Base-by-base conservation (phyloP, 2,113 vertebrate species). In the Dendrocopos noguchii region DNA sequence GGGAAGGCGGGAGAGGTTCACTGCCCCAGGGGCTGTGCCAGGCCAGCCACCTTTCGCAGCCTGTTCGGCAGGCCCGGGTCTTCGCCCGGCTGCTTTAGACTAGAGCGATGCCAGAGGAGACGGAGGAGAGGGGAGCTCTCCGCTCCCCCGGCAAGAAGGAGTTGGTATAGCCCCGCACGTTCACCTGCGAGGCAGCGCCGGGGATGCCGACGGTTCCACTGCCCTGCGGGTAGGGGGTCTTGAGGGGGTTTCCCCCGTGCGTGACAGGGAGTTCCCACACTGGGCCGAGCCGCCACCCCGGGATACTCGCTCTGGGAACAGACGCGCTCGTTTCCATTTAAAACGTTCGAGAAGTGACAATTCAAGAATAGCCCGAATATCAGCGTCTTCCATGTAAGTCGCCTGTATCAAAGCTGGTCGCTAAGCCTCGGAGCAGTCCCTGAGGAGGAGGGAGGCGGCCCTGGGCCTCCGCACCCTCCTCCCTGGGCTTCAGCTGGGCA, bases 101-200 rank as follows among this genome's bases (percentile, higher is more conserved):
- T 10, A 18, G 42, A 18, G 81, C 8, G 4, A 22, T 12, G n/a
- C 33, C 2, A 9, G 28, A 36, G 47, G 33, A 19, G 20, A 11
- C 9, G 19, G 34, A 24, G 4, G 2, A 10, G 59, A 39, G 4
- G 2, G 11, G 59, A 46, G 22, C 46, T 34, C 67, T 24, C 6
- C 0, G 2, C 13, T 76, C 53, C 74, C 73, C 94, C 79, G 16
- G 7, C 11, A 4, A 9, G 22, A 4, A 15, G 47, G 7, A 3
- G 4, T 81, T 96, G 91, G 96, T 96, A 82, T n/a, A 7, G 55
- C 44, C 93, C 76, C 34, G 15, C 21, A 59, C 82, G 12, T 90
- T 95, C 95, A 93, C 95, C 96, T 96, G 95, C 80, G 14, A 79
- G 90, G 88, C 82, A 36, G 66, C 65, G 19, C 67, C 57, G 34